A percentile compares a stretch with the other conserved stretches of the same genome.
These are phyloP conservation scores for Heloderma charlesbogerti DNA, from an alignment of 2,113 vertebrate genomes.

Conservation along the genomic window DNA sequence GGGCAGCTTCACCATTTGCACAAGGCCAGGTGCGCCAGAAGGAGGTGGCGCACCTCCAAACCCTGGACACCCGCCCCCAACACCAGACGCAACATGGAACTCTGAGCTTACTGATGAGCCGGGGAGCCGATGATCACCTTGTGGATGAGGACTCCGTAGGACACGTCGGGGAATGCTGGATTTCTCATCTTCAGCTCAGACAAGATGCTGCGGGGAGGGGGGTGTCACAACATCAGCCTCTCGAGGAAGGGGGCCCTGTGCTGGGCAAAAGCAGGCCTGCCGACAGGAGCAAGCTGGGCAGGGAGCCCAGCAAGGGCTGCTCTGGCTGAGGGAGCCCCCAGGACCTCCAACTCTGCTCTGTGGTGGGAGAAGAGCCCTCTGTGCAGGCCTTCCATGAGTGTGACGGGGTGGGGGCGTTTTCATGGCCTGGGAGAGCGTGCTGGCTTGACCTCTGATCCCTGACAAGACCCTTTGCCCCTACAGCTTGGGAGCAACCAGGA, in stretches of 20 bases:
- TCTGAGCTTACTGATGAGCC: conserved; percentile 82
- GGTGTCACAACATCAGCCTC: rapidly evolving
- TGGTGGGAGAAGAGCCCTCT: too few relatives aligned
- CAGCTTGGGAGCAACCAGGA: too few relatives aligned
- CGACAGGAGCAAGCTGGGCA: too few relatives aligned
- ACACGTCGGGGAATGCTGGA: conserved; percentile 87
- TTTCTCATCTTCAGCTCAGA: conserved; percentile 90
- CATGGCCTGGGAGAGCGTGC: too few relatives aligned
- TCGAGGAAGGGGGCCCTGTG: too few relatives aligned
- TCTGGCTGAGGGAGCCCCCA: too few relatives aligned
- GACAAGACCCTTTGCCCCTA: too few relatives aligned
- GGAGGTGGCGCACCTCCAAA: neutral
- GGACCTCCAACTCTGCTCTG: too few relatives aligned
- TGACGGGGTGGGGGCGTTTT: too few relatives aligned
- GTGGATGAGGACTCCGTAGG: conserved; percentile 91
- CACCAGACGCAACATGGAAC: neutral
- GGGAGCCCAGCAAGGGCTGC: too few relatives aligned
- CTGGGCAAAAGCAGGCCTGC: neutral
- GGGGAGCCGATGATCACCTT: conserved; percentile 92
- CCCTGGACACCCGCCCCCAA: neutral
- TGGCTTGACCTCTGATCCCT: too few relatives aligned
- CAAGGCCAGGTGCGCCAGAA: neutral
- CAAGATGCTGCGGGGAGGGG: conserved; percentile 84
- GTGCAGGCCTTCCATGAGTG: too few relatives aligned
- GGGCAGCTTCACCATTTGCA: rapidly evolving